phyloP scores from a whole-genome alignment of 2,888 invertebrate genomes.

The Troilus luridus region DNA sequence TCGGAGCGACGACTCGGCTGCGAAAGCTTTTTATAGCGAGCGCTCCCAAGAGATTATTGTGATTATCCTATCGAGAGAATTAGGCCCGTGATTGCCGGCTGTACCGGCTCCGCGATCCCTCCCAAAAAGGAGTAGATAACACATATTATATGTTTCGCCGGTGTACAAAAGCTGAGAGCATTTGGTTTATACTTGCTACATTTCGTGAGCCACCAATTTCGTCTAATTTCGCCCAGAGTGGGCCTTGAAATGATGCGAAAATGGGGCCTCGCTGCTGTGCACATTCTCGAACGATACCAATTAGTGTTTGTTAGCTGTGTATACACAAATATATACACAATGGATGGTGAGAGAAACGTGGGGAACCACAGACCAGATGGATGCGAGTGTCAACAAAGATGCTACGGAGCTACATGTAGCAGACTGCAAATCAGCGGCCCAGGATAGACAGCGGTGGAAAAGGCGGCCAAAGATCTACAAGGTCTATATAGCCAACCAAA shows the following conservation, averaged over 20 bases:
- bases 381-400: no score
- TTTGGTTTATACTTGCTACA: slow-evolving; percentile 46
- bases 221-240: neutral
- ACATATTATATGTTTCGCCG: slow-evolving; percentile 42
- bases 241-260: slow-evolving; percentile 36
- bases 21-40: slow-evolving; percentile 35
- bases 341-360: no score
- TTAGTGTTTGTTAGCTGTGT: neutral
- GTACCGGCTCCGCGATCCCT: slow-evolving; percentile 26
- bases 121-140: slow-evolving; percentile 41
- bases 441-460: no score
- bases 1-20: slow-evolving; percentile 45
- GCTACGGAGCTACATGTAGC: no score
- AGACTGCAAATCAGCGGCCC: no score
- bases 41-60: slow-evolving; percentile 9
- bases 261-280: neutral
- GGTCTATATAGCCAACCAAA: no score
- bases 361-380: no score
- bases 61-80: slow-evolving; percentile 52
- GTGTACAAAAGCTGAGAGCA: slow-evolving; percentile 39
- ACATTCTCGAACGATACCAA: neutral
- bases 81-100: slow-evolving; percentile 53
- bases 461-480: no score
- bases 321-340: neutral
- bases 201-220: slow-evolving; percentile 45